Percentiles rank a stretch among this genome's conserved stretches.
phyloP scores from a whole-genome alignment of 2,113 vertebrate genomes.

The Gopherus flavomarginatus region DNA sequence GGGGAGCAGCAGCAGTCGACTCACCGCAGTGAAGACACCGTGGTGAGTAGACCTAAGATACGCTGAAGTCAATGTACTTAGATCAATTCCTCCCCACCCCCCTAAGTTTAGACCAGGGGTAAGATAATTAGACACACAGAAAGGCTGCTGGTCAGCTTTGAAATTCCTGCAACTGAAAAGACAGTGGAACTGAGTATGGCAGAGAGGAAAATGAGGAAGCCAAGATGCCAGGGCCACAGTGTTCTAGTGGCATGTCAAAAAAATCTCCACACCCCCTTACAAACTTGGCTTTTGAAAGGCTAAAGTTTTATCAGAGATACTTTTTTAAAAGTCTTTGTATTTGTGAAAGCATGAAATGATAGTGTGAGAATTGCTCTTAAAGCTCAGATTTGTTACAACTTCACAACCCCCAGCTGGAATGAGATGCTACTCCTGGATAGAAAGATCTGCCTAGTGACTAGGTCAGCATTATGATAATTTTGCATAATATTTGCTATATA shows the following conservation, averaged over 20 bases:
- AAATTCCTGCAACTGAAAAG: neutral
- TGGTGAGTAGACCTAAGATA: no score
- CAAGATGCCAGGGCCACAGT: constrained; percentile 19
- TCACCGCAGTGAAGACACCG: no score
- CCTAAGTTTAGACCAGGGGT: no score
- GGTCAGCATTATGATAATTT: neutral
- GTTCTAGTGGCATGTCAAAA: neutral
- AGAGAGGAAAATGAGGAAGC: neutral
- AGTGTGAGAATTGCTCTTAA: constrained; percentile 43
- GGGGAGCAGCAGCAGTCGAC: no score
- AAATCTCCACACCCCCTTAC: neutral
- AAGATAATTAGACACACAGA: neutral
- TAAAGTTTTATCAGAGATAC: neutral
- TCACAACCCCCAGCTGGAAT: neutral
- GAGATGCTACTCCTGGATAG: neutral
- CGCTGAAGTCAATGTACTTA: no score
- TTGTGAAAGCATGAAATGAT: constrained; percentile 19
- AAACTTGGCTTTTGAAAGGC: neutral
- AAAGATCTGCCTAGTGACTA: neutral
- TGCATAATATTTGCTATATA: neutral
- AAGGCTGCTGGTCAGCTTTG: constrained; percentile 8
- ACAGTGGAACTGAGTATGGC: neutral
- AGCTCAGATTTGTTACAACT: constrained; percentile 21
- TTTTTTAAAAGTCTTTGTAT: neutral
- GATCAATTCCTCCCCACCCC: no score